Evolutionary conservation across 2,888 invertebrate species (phyloP).

Genomic region (Pristionchus arcanus): DNA sequence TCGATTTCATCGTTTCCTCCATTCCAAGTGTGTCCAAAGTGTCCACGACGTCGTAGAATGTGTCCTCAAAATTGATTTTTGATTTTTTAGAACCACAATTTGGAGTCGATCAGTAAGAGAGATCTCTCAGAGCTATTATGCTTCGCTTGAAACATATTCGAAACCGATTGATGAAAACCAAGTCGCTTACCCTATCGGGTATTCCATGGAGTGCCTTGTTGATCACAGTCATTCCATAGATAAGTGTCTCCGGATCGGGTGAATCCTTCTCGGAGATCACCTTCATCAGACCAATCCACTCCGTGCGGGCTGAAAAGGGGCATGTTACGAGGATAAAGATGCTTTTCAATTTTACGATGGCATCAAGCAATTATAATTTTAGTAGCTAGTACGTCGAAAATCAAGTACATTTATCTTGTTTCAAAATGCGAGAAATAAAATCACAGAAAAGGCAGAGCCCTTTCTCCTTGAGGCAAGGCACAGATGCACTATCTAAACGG

Average conservation of each 20-base stretch:
- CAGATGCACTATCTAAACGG: background rate
- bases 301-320: slow-evolving; percentile 82
- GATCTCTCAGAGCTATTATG: background rate
- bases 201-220: slow-evolving; percentile 83
- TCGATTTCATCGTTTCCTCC: slow-evolving; percentile 79
- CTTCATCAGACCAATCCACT: slow-evolving; percentile 89
- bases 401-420: too few species aligned
- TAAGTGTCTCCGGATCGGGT: slow-evolving; percentile 95
- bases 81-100: too few species aligned
- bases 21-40: slow-evolving; percentile 89
- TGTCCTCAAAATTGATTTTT: slow-evolving; percentile 85
- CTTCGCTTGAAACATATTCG: background rate
- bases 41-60: slow-evolving; percentile 97
- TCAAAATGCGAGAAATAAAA: too few species aligned
- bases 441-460: too few species aligned
- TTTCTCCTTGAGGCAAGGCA: too few species aligned
- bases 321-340: background rate
- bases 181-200: slow-evolving; percentile 74
- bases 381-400: too few species aligned
- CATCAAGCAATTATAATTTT: background rate
- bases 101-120: too few species aligned
- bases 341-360: background rate
- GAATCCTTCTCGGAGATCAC: slow-evolving; percentile 92
- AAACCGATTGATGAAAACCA: background rate
- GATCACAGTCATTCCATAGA: slow-evolving; percentile 95